phyloP scores from a whole-genome alignment of 2,888 invertebrate species.

The Gasteruption jaculator region DNA sequence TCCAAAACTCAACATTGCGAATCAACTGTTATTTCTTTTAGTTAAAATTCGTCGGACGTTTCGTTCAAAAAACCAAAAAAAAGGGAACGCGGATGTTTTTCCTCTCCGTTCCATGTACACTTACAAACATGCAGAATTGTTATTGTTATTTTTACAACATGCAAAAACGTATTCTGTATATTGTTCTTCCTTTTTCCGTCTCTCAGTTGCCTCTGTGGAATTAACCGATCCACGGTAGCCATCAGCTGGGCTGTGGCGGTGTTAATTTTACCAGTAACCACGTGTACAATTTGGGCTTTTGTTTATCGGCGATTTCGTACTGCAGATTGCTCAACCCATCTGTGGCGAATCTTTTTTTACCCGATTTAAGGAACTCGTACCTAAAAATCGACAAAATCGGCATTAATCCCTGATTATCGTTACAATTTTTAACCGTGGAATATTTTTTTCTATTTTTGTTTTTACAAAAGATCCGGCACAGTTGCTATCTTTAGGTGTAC shows the following conservation, averaged over 20 bases:
- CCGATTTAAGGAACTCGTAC: slow-evolving; percentile 79
- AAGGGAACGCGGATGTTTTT: too few species aligned
- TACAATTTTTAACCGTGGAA: background rate
- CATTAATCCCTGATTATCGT: background rate
- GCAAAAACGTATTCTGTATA: too few species aligned
- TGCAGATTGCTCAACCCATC: slow-evolving; percentile 85
- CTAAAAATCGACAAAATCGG: slow-evolving; percentile 52
- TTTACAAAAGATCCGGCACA: too few species aligned
- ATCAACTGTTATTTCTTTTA: too few species aligned
- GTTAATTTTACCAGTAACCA: slow-evolving; percentile 76
- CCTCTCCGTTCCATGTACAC: too few species aligned
- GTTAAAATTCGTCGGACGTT: too few species aligned
- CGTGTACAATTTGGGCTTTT: slow-evolving; percentile 72
- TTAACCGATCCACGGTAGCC: slow-evolving; percentile 52
- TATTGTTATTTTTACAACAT: too few species aligned
- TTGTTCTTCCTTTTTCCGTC: too few species aligned
- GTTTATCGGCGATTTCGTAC: slow-evolving; percentile 68
- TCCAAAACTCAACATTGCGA: too few species aligned
- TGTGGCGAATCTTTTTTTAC: slow-evolving; percentile 74
- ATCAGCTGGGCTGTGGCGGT: slow-evolving; percentile 66
- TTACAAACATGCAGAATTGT: too few species aligned
- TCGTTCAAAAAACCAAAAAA: too few species aligned
- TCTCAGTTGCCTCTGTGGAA: too few species aligned
- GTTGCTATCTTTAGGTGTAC: background rate
- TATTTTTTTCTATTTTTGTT: slow-evolving; percentile 8